Evolutionary conservation across 2,888 invertebrate species (phyloP), one percentile per base, ranked within the genome.

Genomic region (Sinohyriopsis cumingii): DNA sequence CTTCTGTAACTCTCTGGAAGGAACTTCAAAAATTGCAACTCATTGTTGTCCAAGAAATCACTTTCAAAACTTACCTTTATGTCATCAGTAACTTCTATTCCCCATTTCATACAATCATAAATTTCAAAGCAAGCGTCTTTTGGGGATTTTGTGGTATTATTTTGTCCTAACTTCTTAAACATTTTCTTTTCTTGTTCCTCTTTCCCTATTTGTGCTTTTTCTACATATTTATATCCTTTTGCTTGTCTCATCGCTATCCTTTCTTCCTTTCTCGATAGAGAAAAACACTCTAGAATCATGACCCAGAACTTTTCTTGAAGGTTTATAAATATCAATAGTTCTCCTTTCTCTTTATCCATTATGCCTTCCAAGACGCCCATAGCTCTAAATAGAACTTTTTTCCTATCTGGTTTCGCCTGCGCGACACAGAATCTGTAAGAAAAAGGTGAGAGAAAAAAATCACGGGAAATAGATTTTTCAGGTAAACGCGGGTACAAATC

Each of bases 371-470:
- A 68, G 7, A 85, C 65, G 9, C 75, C 73, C 7, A 86, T 74
- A 15, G 86, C 84, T 24, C 84, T 79, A 54, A 79, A 78, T 70
- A 89, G 76, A 62, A 86, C 77, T 57, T 79, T 78, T 63, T 81
- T 82, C 20, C 86, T 78, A 20, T 83, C 84, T 18, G 87, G 85
- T 57, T 81, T 82, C 5, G 85, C 78, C 53, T 83, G 69, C 12
- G 85, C 86, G 15, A 89, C 85, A 71, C 88, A 88, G 72, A 85
- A 88, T 68, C 89, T 89, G 79, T n/a, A 77, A 69, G 28, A 18
- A 63, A 22, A 73, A 56, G 24, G 20, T 55, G n/a, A 54, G 9
- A 22, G 15, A 57, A 57, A 3, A 22, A 57, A 57, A 57, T 22
- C 12, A 57, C 24, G 9, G 3, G 57, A 57, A 57, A 45, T 45